phyloP scores from a whole-genome alignment of 2,888 invertebrate genomes.

The Nomada lathburiana region DNA sequence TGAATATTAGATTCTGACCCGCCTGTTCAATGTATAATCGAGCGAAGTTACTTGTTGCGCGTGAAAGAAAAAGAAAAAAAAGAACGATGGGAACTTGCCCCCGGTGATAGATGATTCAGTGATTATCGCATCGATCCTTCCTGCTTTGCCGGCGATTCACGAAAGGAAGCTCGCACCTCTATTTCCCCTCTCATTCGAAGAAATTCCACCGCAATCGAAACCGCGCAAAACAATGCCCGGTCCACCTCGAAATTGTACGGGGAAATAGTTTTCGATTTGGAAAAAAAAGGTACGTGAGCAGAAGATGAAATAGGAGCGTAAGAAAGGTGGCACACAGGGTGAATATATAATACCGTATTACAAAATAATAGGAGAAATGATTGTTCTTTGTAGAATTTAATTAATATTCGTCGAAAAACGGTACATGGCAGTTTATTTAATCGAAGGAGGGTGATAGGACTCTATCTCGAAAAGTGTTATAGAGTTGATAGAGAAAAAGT shows the following conservation, averaged over 20 bases:
- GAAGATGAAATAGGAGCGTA: not conserved
- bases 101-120: conserved; percentile 44
- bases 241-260: not conserved
- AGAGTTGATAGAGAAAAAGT: not conserved
- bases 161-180: conserved; percentile 9
- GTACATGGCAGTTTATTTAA: too few relatives aligned
- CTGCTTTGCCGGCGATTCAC: not conserved
- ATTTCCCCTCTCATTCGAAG: conserved; percentile 7
- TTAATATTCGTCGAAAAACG: too few relatives aligned
- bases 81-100: conserved; percentile 32
- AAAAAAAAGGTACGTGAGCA: not conserved
- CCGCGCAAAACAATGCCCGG: not conserved
- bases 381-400: too few relatives aligned
- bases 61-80: conserved; percentile 22
- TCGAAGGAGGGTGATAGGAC: too few relatives aligned
- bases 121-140: conserved; percentile 37
- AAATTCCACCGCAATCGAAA: conserved; percentile 17
- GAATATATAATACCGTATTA: too few relatives aligned
- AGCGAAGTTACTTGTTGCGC: conserved; percentile 48
- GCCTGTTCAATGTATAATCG: conserved; percentile 34
- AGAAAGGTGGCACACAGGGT: not conserved
- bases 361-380: too few relatives aligned
- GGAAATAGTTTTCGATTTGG: not conserved
- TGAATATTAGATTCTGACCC: conserved; percentile 30
- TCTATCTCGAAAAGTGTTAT: not conserved